Evolutionary conservation across 2,797 vertebrate species (phyloP).

Genomic region (Fratercula arctica): DNA sequence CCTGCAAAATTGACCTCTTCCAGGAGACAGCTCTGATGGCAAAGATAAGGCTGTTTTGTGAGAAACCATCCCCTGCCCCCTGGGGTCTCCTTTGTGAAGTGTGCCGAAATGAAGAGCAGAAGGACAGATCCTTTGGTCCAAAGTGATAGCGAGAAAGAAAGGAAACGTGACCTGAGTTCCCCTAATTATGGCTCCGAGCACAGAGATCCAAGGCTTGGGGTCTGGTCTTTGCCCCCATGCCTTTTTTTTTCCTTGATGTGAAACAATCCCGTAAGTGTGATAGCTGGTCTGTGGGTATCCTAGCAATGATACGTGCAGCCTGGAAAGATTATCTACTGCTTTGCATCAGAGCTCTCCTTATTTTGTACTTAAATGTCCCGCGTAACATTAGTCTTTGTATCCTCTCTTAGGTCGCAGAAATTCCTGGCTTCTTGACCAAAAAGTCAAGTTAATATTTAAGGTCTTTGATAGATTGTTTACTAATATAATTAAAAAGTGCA

Average conservation of each 20-base stretch:
- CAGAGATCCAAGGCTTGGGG: background rate
- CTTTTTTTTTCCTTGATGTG: conserved; percentile 1
- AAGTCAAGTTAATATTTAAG: background rate
- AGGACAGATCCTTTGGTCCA: conserved; percentile 57
- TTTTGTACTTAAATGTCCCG: background rate
- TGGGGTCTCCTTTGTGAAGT: conserved; percentile 55
- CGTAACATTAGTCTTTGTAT: background rate
- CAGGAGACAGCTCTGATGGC: background rate
- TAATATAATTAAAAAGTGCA: background rate
- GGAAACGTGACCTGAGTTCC: conserved; percentile 34
- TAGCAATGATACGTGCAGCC: background rate
- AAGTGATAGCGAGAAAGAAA: conserved; percentile 41
- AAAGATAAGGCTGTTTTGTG: conserved; percentile 41
- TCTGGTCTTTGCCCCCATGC: background rate
- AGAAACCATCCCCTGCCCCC: conserved; percentile 33
- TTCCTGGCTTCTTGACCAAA: background rate
- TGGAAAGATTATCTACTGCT: background rate
- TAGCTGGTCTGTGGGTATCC: conserved; percentile 3
- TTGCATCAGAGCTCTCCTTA: background rate
- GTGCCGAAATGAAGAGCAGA: conserved; percentile 46
- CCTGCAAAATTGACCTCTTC: background rate
- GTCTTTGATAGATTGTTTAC: background rate
- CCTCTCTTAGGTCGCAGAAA: background rate
- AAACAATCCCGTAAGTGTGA: background rate
- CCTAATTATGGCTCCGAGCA: conserved; percentile 34